A percentile compares a stretch with the other conserved stretches of the same genome.
Evolutionary conservation across 2,113 vertebrate species (phyloP).

Genomic region (Litocranius walleri): DNA sequence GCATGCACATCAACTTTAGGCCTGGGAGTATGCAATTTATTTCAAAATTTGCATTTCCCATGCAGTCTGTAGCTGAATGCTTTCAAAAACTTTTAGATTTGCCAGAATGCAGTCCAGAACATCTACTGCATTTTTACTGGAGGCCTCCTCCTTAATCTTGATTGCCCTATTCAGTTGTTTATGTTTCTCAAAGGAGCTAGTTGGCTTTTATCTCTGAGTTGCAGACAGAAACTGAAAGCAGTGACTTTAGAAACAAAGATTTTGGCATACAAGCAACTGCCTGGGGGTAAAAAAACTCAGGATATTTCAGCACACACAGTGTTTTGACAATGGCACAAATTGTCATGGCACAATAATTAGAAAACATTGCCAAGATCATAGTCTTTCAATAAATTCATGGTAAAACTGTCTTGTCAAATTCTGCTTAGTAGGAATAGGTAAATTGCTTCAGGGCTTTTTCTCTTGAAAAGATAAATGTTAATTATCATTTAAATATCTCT

Average conservation of each 20-base stretch:
- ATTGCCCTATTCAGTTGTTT: conserved; percentile 26
- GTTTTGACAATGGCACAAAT: conserved; percentile 52
- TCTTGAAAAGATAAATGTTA: conserved; percentile 26
- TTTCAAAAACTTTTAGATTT: conserved; percentile 9
- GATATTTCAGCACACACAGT: conserved; percentile 29
- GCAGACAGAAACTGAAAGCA: conserved; percentile 30
- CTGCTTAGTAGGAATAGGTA: conserved; percentile 33
- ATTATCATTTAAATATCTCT: conserved; percentile 55
- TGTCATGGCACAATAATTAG: conserved; percentile 13
- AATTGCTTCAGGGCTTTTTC: conserved; percentile 30
- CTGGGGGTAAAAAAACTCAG: conserved; percentile 27
- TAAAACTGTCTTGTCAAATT: conserved; percentile 31
- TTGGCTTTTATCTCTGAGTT: conserved; percentile 47
- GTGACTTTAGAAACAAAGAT: conserved; percentile 28
- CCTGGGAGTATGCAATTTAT: background rate
- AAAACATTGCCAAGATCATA: conserved; percentile 36
- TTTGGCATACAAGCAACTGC: conserved; percentile 31
- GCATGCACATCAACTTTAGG: background rate
- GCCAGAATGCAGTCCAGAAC: background rate
- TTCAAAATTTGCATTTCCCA: conserved; percentile 1
- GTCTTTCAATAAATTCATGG: conserved; percentile 30
- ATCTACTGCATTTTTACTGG: background rate
- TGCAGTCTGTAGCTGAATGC: background rate
- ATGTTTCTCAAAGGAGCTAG: conserved; percentile 30
- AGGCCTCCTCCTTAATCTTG: conserved; percentile 33